Evolutionary conservation across 2,113 vertebrate genomes (phyloP), one percentile per base, ranked within the genome.

Genomic region (Coryphaenoides rupestris): DNA sequence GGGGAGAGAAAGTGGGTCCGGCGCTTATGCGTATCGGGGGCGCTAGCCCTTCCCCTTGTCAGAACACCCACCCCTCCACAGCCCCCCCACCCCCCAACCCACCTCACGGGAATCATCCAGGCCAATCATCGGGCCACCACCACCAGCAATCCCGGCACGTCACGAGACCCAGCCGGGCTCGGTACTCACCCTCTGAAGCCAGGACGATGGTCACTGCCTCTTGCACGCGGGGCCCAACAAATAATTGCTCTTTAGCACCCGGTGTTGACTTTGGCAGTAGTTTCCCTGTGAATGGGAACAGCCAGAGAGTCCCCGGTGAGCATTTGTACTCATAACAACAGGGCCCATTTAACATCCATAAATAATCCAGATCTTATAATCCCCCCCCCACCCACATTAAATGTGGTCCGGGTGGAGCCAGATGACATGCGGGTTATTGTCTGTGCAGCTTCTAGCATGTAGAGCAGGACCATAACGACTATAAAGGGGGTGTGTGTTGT

Each of bases 141-240:
- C 72, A 71, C 49, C 23, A 61, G 28, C 19, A 55, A 19, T 16
- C 33, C 63, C 13, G 61, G 57, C 71, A n/a, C 77, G n/a, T n/a
- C n/a, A n/a, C n/a, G n/a, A n/a, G n/a, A n/a, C n/a, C n/a, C n/a
- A n/a, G n/a, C n/a, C n/a, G n/a, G n/a, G n/a, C n/a, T 19, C 14
- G 14, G 9, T 60, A 61, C n/a, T n/a, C n/a, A n/a, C 96, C n/a
- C 94, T 98, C 95, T 62, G 91, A 78, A 26, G 83, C 89, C 0
- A 93, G 93, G 84, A 99, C 96, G 55, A 75, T 93, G n/a, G n/a
- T n/a, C n/a, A n/a, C 79, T 98, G 96, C 72, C 89, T 94, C 81
- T 96, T 99, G 55, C 97, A n/a, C 97, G 46, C 97, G 94, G 69
- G 96, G 96, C 90, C 98, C 97, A 62, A 98, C 98, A 84, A 98